Conservation (phyloP, 37 sponge, comb jelly and placozoan species). For the Amphimedon queenslandica region DNA sequence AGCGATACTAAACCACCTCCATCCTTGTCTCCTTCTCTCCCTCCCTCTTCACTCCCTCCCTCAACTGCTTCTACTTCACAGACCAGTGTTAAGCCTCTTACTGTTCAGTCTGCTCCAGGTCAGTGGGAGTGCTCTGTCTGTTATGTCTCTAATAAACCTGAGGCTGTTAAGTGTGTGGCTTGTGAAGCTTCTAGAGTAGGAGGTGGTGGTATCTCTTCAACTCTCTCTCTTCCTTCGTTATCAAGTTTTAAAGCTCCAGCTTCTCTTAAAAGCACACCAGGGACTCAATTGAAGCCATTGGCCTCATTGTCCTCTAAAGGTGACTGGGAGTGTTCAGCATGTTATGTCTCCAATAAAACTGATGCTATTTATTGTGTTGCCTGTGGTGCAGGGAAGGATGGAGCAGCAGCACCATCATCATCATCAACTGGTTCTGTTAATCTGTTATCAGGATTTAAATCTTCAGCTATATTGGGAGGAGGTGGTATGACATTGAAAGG, state of each 20-base stretch:
- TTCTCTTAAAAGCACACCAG: too few relatives aligned
- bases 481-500: not conserved
- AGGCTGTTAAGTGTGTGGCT: constrained; percentile 19
- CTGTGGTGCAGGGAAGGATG: constrained; percentile 12
- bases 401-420: not conserved
- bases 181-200: constrained; percentile 14
- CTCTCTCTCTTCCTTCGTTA: not conserved
- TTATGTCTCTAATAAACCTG: constrained; percentile 18
- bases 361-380: not conserved
- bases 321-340: constrained; percentile 16
- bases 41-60: too few relatives aligned
- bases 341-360: constrained; percentile 20
- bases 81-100: too few relatives aligned
- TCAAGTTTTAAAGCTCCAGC: not conserved
- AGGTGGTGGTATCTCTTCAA: not conserved
- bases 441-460: too few relatives aligned
- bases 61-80: too few relatives aligned
- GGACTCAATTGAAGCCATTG: not conserved
- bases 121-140: constrained; percentile 39
- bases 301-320: not conserved
- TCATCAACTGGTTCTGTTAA: too few relatives aligned
- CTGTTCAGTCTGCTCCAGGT: constrained; percentile 4
- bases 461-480: not conserved
- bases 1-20: not conserved
- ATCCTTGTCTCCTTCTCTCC: not conserved